Percentiles rank a stretch among this genome's conserved stretches.
Evolutionary conservation across 2,113 vertebrate genomes (phyloP).

Genomic region (Peromyscus leucopus): DNA sequence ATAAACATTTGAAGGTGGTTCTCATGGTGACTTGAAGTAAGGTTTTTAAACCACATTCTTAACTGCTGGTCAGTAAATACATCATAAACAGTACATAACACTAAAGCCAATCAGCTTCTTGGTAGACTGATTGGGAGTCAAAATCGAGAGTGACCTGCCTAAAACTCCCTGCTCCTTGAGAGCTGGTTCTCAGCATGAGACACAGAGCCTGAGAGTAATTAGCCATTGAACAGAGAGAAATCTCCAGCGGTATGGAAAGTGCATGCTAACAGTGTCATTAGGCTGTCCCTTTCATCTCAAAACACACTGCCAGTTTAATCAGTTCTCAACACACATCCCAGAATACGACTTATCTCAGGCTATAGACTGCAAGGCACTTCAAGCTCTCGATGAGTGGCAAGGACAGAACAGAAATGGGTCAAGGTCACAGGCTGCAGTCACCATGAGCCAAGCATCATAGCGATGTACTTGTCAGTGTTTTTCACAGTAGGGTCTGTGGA

Average conservation of each 20-base stretch:
- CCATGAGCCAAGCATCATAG: background rate
- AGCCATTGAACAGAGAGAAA: background rate
- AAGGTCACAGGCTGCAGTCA: background rate
- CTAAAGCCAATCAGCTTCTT: background rate
- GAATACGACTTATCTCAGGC: background rate
- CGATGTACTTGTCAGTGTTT: background rate
- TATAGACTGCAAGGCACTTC: background rate
- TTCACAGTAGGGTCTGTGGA: background rate
- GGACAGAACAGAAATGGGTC: background rate
- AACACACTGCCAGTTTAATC: background rate
- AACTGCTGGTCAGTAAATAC: background rate
- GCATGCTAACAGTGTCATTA: background rate
- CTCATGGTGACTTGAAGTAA: background rate
- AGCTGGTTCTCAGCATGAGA: background rate
- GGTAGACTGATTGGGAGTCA: background rate
- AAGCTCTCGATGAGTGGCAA: background rate
- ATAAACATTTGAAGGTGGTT: background rate
- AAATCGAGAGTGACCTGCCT: background rate
- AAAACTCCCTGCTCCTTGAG: background rate
- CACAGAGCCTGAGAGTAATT: background rate
- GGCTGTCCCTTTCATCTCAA: background rate
- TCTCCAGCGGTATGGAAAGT: background rate
- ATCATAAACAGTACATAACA: background rate
- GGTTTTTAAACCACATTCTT: background rate
- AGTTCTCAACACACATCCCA: background rate